Base-by-base conservation (phyloP, 2,888 invertebrate genomes). In the Leptopilina drosophilae region DNA sequence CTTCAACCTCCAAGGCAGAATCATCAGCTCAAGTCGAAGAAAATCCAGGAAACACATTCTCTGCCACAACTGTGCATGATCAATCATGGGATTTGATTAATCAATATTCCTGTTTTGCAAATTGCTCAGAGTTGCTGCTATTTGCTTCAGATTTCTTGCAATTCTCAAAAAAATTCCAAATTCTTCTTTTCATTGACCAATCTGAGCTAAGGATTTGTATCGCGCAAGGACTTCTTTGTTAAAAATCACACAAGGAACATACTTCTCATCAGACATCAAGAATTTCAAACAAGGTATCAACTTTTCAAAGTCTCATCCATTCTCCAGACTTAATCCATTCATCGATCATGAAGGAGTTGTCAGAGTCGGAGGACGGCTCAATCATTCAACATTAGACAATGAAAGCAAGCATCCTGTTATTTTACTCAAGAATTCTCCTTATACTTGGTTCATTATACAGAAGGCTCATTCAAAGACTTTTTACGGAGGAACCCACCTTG, bases 401-500 rank as follows among this genome's bases (percentile, higher is more conserved):
- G 56, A 56, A 9, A 56, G 14, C 14, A 11, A 56, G 11, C 56
- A 56, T 56, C 56, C 56, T 56, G 56, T 5, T 11, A 85, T 84
- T 0, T 40, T 84, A 0, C 82, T 83, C 5, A 76, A 78, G 0
- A 8, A 75, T 12, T 82, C 81, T 6, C 64, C 12, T 0, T 42
- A 83, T 1, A 64, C 80, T 0, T 11, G 12, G 12, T 75, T 84
- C 5, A 75, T 85, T 15, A 80, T 86, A 9, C 69, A n/a, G 7
- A 33, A 83, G 14, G 77, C 82, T 20, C 83, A 85, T 62, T 26
- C 5, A 1, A 65, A 26, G 5, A 82, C 83, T 0, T 40, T 86
- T 4, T 82, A 83, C 14, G 82, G 42, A 42, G 42, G 42, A 56
- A 56, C 56, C 14, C 14, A 56, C 56, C 14, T 85, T 2, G n/a